Evolutionary conservation across 2,888 invertebrate species (phyloP).

Genomic region (Dicroscelio sp.): DNA sequence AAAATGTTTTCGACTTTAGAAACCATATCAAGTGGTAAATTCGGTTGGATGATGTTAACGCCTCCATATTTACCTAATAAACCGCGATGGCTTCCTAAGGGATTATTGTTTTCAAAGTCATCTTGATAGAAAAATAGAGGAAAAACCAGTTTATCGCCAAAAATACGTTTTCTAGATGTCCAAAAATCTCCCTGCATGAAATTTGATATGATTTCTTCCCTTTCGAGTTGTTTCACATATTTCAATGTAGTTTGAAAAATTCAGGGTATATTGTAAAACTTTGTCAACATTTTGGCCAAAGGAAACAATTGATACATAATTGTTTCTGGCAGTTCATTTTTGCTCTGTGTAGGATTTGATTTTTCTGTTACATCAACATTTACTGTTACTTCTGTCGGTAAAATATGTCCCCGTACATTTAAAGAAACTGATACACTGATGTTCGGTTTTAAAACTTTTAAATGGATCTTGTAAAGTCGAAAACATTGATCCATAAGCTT

Average conservation of each 20-base stretch:
- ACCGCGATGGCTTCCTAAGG: not conserved
- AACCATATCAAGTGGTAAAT: constrained; percentile 30
- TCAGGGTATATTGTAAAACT: not conserved
- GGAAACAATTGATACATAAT: not conserved
- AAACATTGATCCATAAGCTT: constrained; percentile 7
- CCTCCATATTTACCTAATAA: not conserved
- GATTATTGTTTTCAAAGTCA: not conserved
- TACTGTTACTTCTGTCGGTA: not conserved
- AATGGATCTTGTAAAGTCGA: constrained; percentile 8
- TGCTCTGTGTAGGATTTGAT: no score
- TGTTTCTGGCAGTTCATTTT: no score
- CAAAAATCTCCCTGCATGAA: not conserved
- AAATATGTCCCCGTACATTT: constrained; percentile 1
- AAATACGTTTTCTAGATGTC: not conserved
- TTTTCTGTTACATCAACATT: not conserved
- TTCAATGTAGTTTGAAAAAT: not conserved
- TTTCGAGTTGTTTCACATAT: not conserved
- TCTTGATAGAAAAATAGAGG: not conserved
- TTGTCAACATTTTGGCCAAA: not conserved
- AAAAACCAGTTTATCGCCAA: not conserved
- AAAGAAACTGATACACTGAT: constrained; percentile 15
- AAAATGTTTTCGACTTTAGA: constrained; percentile 39
- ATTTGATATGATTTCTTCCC: not conserved
- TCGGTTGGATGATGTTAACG: not conserved
- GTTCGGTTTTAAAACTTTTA: constrained; percentile 30